These are phyloP conservation scores for Indri indri DNA, from an alignment of 2,113 vertebrate species.

Conservation along the genomic window DNA sequence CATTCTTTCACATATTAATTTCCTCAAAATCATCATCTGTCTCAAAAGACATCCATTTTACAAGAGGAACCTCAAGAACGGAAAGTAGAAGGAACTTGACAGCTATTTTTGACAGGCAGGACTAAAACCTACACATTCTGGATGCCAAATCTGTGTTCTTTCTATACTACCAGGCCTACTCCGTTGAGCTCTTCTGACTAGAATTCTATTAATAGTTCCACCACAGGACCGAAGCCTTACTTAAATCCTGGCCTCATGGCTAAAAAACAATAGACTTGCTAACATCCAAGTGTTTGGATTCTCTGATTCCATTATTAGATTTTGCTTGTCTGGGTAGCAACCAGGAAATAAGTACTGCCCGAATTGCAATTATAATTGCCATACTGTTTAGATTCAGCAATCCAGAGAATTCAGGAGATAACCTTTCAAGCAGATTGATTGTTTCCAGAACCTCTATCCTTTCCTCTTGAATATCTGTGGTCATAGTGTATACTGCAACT, in stretches of 20 bases:
- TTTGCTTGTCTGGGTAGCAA: background rate
- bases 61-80: background rate
- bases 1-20: background rate
- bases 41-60: background rate
- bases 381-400: background rate
- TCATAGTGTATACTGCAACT: background rate
- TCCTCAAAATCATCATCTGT: background rate
- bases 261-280: background rate
- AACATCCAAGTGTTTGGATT: background rate
- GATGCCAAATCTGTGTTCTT: background rate
- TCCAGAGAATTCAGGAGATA: background rate
- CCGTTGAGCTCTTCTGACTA: background rate
- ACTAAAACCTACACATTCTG: background rate
- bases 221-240: background rate
- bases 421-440: background rate
- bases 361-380: background rate
- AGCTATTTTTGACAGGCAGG: background rate
- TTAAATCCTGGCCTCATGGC: background rate
- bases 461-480: background rate
- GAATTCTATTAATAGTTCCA: background rate
- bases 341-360: background rate
- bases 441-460: background rate
- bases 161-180: background rate
- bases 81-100: background rate
- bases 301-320: background rate